Evolutionary conservation across 2,797 vertebrate genomes (phyloP).

Genomic region (Bucorvus abyssinicus): DNA sequence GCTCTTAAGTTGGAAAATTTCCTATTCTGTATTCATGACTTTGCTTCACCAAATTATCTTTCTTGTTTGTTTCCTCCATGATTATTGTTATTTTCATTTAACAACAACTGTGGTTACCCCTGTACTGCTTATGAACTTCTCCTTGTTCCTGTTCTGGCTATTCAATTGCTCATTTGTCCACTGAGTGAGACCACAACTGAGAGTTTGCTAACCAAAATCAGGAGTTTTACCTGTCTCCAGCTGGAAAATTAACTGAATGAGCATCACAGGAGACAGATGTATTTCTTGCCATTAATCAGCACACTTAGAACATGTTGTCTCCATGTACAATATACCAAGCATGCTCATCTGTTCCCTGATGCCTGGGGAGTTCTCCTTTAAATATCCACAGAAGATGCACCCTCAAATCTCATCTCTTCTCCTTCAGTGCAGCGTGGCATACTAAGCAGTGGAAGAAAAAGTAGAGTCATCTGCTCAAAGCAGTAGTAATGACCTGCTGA

Average conservation of each 20-base stretch:
- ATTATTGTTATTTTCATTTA: not conserved
- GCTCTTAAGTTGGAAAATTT: not conserved
- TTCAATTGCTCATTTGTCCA: not conserved
- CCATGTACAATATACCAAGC: not conserved
- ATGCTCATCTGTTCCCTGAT: not conserved
- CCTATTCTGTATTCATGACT: not conserved
- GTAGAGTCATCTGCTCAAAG: not conserved
- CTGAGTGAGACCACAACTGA: accelerated
- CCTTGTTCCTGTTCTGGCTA: not conserved
- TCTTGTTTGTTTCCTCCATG: not conserved
- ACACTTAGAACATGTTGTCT: accelerated
- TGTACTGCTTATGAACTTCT: not conserved
- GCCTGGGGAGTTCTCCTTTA: not conserved
- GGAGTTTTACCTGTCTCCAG: not conserved
- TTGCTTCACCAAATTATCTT: not conserved
- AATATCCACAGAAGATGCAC: not conserved
- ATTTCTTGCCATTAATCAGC: not conserved
- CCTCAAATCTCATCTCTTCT: not conserved
- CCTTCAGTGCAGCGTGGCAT: not conserved
- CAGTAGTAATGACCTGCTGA: not conserved
- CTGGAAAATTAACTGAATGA: not conserved
- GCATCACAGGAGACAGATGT: not conserved
- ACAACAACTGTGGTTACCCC: not conserved
- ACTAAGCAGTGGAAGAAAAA: not conserved
- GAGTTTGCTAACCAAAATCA: not conserved